Evolutionary conservation across 2,113 vertebrate species (phyloP), one percentile per base, ranked within the genome.

Genomic region (Collichthys lucidus): DNA sequence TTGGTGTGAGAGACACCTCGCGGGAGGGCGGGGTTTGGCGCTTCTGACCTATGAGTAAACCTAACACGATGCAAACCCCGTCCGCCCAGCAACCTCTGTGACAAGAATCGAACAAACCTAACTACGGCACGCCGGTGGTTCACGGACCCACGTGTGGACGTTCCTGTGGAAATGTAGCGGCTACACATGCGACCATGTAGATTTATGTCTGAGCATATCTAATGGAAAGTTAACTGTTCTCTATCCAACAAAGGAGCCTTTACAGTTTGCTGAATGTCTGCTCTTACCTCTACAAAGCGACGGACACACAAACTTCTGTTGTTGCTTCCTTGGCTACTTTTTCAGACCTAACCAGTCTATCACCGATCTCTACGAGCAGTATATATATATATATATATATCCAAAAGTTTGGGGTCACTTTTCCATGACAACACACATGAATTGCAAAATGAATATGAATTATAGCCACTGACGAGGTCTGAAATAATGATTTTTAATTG

Each of bases 111-210:
- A 89, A 68, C 3, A 14, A 40, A 42, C 0, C 11, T 4, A 31
- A 29, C 15, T 11, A 19, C 10, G 22, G 26, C 44, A 24, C n/a
- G 4, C 2, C 15, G 60, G 11, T 60, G 0, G 11, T 11, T 53
- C 14, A 11, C 10, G n/a, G 2, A 72, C 71, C 50, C 93, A 93
- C 92, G 93, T 93, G 93, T 83, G 42, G 46, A 56, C 3, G 40
- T 69, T 84, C 7, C 15, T 2, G 57, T 0, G 0, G 79, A 42
- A 42, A 71, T 1, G 10, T 4, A 22, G 42, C 5, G 24, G 11
- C 0, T n/a, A 1, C 0, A 12, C 57, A n/a, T 4, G 12, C 3
- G 2, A 20, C 1, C 10, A 3, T 1, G 4, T 2, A 26, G 0
- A 44, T 42, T 0, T 11, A 4, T 26, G 8, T 42, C 0, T 14